Conservation (phyloP, 2,113 vertebrate species). For the Lontra canadensis region DNA sequence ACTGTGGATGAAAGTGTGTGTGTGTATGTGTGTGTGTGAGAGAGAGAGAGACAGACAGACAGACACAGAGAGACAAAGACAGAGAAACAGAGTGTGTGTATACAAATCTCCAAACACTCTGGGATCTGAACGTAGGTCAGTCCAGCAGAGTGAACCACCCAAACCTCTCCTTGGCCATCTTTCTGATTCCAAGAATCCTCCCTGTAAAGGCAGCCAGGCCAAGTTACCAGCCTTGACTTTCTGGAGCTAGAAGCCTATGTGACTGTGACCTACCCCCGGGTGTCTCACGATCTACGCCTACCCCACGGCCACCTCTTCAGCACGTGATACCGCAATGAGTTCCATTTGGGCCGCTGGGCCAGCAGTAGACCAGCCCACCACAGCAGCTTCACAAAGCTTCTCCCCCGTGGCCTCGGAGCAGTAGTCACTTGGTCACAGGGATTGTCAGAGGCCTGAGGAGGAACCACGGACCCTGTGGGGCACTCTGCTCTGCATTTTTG, state of each 20-base stretch:
- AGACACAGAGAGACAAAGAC: neutral
- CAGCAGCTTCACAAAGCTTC: neutral
- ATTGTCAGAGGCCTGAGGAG: neutral
- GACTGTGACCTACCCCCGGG: neutral
- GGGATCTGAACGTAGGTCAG: neutral
- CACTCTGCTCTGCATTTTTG: neutral
- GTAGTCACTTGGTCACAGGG: neutral
- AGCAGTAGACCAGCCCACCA: neutral
- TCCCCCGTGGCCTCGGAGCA: rapidly evolving
- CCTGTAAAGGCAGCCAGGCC: neutral
- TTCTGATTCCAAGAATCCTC: neutral
- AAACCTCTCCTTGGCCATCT: neutral
- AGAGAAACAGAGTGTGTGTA: neutral
- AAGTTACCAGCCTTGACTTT: neutral
- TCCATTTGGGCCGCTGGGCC: neutral
- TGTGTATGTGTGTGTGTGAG: neutral
- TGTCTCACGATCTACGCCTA: neutral
- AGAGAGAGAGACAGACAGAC: neutral
- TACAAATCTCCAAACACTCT: neutral
- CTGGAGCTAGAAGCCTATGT: neutral
- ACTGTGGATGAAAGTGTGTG: neutral
- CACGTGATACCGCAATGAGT: neutral
- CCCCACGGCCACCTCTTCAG: neutral
- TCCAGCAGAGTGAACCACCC: neutral
- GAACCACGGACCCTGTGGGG: no score